Evolutionary conservation across 2,113 vertebrate species (phyloP).

Genomic region (Hemicordylus capensis): DNA sequence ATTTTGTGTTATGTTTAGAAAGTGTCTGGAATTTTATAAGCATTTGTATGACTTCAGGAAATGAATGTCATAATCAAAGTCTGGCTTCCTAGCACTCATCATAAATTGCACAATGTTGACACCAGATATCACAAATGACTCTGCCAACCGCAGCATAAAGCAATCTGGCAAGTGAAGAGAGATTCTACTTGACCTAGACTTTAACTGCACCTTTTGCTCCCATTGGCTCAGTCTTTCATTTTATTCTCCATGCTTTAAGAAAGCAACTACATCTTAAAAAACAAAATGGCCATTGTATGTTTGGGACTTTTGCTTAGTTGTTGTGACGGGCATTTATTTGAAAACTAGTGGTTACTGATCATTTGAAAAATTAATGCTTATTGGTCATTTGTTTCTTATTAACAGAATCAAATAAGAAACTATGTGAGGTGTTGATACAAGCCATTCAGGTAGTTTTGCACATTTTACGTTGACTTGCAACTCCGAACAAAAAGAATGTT

Average conservation of each 20-base stretch:
- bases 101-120: too few relatives aligned
- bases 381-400: background rate
- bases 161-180: background rate
- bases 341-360: too few relatives aligned
- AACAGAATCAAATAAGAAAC: background rate
- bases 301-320: background rate
- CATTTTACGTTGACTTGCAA: background rate
- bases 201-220: constrained; percentile 1
- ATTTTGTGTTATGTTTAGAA: background rate
- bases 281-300: background rate
- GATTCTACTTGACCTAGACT: background rate
- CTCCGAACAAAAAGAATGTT: background rate
- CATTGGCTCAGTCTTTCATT: constrained; percentile 1
- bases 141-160: background rate
- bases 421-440: background rate
- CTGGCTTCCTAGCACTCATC: background rate
- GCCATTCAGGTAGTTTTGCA: background rate
- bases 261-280: background rate
- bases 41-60: constrained; percentile 4
- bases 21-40: background rate
- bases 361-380: too few relatives aligned
- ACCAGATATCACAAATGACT: background rate
- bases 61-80: background rate
- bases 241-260: background rate
- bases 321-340: background rate